phyloP scores from a whole-genome alignment of 2,888 invertebrate species.

The Caenorhabditis japonica region DNA sequence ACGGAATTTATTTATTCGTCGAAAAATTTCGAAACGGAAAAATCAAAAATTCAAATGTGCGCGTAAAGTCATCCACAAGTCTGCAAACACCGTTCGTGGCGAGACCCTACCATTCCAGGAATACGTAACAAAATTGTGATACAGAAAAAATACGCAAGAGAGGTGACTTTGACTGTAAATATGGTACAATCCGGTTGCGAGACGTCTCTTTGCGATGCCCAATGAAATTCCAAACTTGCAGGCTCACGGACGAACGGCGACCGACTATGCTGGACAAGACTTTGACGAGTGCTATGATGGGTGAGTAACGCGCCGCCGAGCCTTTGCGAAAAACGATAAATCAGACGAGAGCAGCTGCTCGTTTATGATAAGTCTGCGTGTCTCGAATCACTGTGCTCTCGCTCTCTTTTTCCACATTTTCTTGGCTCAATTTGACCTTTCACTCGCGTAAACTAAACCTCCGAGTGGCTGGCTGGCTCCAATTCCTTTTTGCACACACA shows the following conservation, averaged over 20 bases:
- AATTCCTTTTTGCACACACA: conserved; percentile 9
- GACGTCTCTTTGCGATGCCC: no score
- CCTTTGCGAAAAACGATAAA: conserved; percentile 15
- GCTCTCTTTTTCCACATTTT: background rate
- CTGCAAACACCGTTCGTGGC: no score
- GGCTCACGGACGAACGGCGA: conserved; percentile 46
- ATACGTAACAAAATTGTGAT: no score
- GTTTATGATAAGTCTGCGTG: background rate
- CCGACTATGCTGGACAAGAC: conserved; percentile 43
- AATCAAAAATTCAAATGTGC: no score
- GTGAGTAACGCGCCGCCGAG: conserved; percentile 13
- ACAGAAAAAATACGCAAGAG: no score
- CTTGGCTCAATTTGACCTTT: conserved; percentile 3
- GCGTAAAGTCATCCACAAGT: no score
- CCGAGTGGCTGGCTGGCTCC: background rate
- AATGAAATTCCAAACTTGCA: conserved; percentile 16
- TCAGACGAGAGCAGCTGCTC: conserved; percentile 22
- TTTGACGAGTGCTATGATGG: conserved; percentile 48
- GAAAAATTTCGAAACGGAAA: no score
- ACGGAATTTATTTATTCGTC: no score
- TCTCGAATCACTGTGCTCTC: conserved; percentile 6
- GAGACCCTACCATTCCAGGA: no score
- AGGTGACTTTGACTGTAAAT: no score
- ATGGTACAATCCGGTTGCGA: no score
- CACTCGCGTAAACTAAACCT: conserved; percentile 3